Base-by-base conservation (phyloP, 2,888 invertebrate species). In the Tipula unca region DNA sequence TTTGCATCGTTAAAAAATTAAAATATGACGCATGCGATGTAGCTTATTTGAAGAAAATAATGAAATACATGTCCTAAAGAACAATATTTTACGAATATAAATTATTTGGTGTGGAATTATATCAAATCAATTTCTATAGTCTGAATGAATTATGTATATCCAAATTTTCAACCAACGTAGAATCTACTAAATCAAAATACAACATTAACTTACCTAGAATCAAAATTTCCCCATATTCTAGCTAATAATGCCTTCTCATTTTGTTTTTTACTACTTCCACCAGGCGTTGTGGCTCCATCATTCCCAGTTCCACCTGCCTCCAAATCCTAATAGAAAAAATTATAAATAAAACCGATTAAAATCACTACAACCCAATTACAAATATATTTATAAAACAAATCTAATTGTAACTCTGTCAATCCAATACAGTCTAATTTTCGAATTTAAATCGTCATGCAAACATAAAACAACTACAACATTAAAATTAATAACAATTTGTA, bases 181-280 rank as follows among this genome's bases (percentile, higher is more conserved):
- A n/a, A n/a, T n/a, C n/a, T n/a, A n/a, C n/a, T n/a, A n/a, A n/a
- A n/a, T n/a, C n/a, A n/a, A n/a, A n/a, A n/a, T n/a, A n/a, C n/a
- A n/a, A n/a, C n/a, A n/a, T 32, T 32, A 6, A 29, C 32, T 36
- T 87, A 91, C 91, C 89, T 90, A 86, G 96, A 94, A 92, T 99
- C 99, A 89, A 99, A 95, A 87, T 95, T 95, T 85, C 95, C 96
- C 97, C 97, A 97, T 86, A 96, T 92, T 35, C 96, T 93, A 0
- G 97, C 97, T 85, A 97, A 92, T 85, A 96, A 93, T 0, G 97
- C 96, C 90, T 97, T 97, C 88, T 97, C 97, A 86, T 94, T 94
- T 35, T 89, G 91, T 82, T 86, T 87, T 36, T 89, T 90, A 84
- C 89, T 89, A 5, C 89, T 89, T 83, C 87, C 88, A 86, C 87